These are phyloP conservation scores for Nicator chloris DNA, from an alignment of 2,113 vertebrate genomes.

Conservation along the genomic window DNA sequence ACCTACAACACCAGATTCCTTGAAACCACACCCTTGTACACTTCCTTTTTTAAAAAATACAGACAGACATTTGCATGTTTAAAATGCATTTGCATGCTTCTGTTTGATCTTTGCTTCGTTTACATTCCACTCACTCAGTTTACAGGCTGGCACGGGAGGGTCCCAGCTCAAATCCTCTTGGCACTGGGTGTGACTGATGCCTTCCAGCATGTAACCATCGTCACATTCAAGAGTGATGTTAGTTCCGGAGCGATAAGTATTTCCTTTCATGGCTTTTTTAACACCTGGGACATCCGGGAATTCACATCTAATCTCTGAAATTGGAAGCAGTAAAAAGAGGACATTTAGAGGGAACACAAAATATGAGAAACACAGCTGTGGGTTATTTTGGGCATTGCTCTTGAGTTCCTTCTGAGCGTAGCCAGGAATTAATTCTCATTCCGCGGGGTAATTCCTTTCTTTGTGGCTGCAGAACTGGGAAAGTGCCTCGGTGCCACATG, in stretches of 20 bases:
- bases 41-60: no score
- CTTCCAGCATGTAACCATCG: constrained; percentile 35
- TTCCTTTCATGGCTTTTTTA: constrained; percentile 22
- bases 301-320: constrained; percentile 47
- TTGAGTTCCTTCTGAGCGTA: not conserved
- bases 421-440: not conserved
- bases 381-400: not conserved
- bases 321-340: not conserved
- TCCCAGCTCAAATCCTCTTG: constrained; percentile 55
- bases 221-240: constrained; percentile 60
- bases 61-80: not conserved
- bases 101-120: not conserved
- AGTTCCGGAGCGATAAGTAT: not conserved
- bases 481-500: not conserved
- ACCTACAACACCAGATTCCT: not conserved
- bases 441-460: not conserved
- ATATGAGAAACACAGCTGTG: not conserved
- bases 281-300: constrained; percentile 46
- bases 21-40: not conserved
- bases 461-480: not conserved
- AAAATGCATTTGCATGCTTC: not conserved
- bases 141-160: constrained; percentile 63
- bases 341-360: not conserved
- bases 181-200: constrained; percentile 51
- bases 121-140: not conserved